Conservation (phyloP, 2,113 vertebrate genomes). For the Pedionomus torquatus region DNA sequence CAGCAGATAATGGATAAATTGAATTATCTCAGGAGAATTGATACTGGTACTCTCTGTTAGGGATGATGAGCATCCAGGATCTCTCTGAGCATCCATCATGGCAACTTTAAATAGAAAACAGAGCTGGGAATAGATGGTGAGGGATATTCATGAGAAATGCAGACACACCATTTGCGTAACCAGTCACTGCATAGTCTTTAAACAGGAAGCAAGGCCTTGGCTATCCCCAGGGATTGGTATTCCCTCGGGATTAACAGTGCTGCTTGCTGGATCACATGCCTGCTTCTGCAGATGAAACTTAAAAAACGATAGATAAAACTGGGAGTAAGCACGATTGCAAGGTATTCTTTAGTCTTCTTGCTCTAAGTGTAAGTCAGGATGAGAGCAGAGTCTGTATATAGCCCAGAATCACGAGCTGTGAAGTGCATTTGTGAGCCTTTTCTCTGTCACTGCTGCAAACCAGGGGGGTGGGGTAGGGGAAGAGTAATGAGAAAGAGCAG, state of each 20-base stretch:
- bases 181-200: slow-evolving; percentile 14
- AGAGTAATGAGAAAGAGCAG: background rate
- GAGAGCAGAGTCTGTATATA: slow-evolving; percentile 3
- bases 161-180: slow-evolving; percentile 31
- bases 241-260: background rate
- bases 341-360: background rate
- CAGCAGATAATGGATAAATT: slow-evolving; percentile 21
- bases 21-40: slow-evolving; percentile 35
- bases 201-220: slow-evolving; percentile 10
- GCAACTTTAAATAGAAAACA: slow-evolving; percentile 31
- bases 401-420: background rate
- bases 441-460: background rate
- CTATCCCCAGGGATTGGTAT: background rate
- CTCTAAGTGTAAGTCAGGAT: background rate
- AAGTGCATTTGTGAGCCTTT: background rate
- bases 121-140: background rate
- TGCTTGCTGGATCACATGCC: background rate
- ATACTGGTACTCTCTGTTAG: slow-evolving; percentile 35
- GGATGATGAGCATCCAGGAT: slow-evolving; percentile 24
- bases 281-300: slow-evolving; percentile 41
- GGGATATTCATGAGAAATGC: slow-evolving; percentile 22
- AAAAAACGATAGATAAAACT: slow-evolving; percentile 40
- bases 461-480: too few species aligned
- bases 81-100: slow-evolving; percentile 15
- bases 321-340: slow-evolving; percentile 1